Evolutionary conservation across 2,113 vertebrate genomes (phyloP).

Genomic region (Corythaeola cristata): DNA sequence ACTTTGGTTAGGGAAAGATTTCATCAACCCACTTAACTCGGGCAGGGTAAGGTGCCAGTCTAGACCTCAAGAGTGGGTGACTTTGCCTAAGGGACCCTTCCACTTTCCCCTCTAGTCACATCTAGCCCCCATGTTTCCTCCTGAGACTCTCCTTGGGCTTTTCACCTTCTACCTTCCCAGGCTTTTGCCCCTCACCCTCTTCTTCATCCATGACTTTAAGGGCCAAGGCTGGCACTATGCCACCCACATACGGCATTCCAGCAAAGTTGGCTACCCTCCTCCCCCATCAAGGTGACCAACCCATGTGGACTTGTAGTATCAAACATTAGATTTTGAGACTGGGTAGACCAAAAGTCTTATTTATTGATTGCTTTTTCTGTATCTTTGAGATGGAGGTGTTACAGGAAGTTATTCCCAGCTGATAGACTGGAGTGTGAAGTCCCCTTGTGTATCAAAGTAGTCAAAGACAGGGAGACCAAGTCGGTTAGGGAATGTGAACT

Average conservation of each 20-base stretch:
- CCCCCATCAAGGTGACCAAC: not conserved
- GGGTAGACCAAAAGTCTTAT: slow-evolving; percentile 37
- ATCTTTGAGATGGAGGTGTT: not conserved
- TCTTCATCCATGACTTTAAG: not conserved
- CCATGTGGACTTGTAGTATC: not conserved
- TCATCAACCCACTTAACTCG: not conserved
- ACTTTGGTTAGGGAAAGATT: not conserved
- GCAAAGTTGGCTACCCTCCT: not conserved
- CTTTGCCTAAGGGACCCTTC: not conserved
- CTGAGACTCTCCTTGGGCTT: not conserved
- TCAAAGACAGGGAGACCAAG: slow-evolving; percentile 61
- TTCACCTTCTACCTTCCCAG: not conserved
- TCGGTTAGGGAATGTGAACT: slow-evolving; percentile 76
- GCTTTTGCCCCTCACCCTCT: not conserved
- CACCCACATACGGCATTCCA: not conserved
- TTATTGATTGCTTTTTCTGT: slow-evolving; percentile 46
- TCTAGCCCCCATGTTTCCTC: not conserved
- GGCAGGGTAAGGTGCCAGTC: not conserved
- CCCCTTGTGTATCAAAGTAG: slow-evolving; percentile 65
- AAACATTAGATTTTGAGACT: not conserved
- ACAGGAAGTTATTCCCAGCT: slow-evolving; percentile 60
- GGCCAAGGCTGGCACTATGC: not conserved
- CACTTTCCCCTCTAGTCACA: not conserved
- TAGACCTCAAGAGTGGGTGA: not conserved
- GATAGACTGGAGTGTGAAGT: slow-evolving; percentile 68